These are phyloP conservation scores for Caenorhabditis doughertyi DNA, from an alignment of 2,888 invertebrate species.

Conservation along the genomic window DNA sequence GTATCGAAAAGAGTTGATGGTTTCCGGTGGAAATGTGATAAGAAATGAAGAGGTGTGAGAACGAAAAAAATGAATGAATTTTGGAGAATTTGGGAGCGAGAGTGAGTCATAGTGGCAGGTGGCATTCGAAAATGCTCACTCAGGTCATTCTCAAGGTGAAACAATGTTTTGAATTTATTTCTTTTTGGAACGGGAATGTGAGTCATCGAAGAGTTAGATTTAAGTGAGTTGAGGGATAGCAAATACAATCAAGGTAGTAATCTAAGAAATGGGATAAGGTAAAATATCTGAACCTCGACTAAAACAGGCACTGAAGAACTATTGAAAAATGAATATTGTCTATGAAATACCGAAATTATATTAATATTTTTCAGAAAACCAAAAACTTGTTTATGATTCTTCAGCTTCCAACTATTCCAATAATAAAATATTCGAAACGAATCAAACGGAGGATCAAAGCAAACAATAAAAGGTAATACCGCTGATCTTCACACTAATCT, in stretches of 20 bases:
- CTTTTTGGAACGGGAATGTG: too few species aligned
- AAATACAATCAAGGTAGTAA: too few species aligned
- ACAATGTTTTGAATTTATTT: too few species aligned
- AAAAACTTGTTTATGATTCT: slow-evolving; percentile 5
- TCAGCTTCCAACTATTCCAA: not conserved
- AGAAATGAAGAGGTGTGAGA: slow-evolving; percentile 2
- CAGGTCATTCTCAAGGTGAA: not conserved
- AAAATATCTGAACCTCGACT: too few species aligned
- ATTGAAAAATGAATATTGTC: too few species aligned
- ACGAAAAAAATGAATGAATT: not conserved
- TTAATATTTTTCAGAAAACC: not conserved
- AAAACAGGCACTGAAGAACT: too few species aligned
- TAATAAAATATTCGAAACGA: not conserved
- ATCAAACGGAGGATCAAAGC: not conserved
- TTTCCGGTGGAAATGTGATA: slow-evolving; percentile 33
- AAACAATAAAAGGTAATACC: slow-evolving; percentile 6
- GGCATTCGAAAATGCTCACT: slow-evolving; percentile 20
- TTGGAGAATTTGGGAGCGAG: not conserved
- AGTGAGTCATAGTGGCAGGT: slow-evolving; percentile 41
- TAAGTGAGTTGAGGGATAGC: too few species aligned
- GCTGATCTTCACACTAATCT: not conserved
- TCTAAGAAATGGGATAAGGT: too few species aligned
- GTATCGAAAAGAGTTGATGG: not conserved
- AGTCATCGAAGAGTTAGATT: too few species aligned
- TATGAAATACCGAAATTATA: too few species aligned